Evolutionary conservation across 2,113 vertebrate species (phyloP).

Genomic region (Ptyas mucosa): DNA sequence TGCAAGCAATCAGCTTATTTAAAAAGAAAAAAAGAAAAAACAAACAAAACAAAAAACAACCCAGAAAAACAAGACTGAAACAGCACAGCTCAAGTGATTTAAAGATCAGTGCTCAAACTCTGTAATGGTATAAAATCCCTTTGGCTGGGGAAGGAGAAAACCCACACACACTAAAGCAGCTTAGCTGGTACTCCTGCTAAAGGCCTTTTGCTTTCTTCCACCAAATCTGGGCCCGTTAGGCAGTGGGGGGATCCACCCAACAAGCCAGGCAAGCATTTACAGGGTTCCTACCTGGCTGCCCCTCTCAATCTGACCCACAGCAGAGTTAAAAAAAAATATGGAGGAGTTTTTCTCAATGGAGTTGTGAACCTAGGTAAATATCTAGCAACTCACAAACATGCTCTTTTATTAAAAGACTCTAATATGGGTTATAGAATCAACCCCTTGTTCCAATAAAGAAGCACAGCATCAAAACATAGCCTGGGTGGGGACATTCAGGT

Average conservation of each 20-base stretch:
- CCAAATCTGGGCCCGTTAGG: conserved; percentile 5
- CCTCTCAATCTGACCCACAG: not conserved
- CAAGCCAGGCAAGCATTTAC: not conserved
- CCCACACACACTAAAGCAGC: conserved; percentile 28
- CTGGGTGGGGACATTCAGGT: not conserved
- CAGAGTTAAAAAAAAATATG: not conserved
- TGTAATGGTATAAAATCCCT: conserved; percentile 64
- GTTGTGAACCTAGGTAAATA: not conserved
- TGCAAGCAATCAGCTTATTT: conserved; percentile 56
- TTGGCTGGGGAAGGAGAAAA: conserved; percentile 26
- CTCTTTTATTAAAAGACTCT: not conserved
- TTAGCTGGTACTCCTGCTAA: conserved; percentile 42
- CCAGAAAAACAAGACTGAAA: conserved; percentile 43
- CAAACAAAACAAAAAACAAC: not conserved
- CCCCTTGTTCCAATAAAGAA: not conserved
- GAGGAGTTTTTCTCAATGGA: not conserved
- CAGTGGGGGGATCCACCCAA: not conserved
- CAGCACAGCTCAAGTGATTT: conserved; percentile 71
- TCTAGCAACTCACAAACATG: not conserved
- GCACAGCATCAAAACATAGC: not conserved
- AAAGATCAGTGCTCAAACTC: conserved; percentile 72
- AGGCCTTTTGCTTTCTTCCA: conserved; percentile 46
- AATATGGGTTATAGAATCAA: too few species aligned
- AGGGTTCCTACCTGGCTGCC: not conserved
- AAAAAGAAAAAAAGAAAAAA: not conserved